Conservation (phyloP, 1,140 invertebrate species). For the Pseudoatta argentina region DNA sequence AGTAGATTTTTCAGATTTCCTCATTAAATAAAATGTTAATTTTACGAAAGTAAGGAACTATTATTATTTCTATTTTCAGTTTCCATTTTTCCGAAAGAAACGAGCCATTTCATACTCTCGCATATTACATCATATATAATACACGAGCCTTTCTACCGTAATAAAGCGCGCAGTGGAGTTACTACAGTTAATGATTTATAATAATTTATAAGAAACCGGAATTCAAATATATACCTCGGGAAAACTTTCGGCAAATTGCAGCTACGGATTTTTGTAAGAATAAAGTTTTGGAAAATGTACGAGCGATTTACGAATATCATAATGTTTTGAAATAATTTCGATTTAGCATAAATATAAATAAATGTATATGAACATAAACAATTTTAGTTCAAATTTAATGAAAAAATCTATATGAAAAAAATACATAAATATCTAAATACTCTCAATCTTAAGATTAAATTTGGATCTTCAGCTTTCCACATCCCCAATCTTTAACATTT, state of each 20-base stretch:
- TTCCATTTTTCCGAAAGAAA: slow-evolving; percentile 24
- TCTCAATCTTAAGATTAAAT: neutral
- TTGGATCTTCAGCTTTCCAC: neutral
- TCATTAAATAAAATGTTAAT: slow-evolving; percentile 25
- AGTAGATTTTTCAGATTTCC: neutral
- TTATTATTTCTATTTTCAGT: slow-evolving; percentile 43
- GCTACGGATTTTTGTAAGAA: neutral
- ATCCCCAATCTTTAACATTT: neutral
- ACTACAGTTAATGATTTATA: slow-evolving; percentile 4
- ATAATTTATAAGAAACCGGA: slow-evolving; percentile 19
- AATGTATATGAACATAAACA: neutral
- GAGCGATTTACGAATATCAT: neutral
- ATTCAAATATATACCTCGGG: neutral
- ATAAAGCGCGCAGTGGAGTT: neutral
- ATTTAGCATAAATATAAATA: neutral
- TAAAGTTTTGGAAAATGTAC: neutral
- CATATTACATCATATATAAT: neutral
- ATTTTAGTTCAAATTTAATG: neutral
- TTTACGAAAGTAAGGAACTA: slow-evolving; percentile 1
- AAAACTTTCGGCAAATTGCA: neutral
- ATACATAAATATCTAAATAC: slow-evolving; percentile 5
- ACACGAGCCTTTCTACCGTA: slow-evolving; percentile 8
- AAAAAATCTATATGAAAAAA: neutral
- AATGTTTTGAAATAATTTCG: neutral
- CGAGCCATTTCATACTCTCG: slow-evolving; percentile 25